Conservation (phyloP, 2,888 invertebrate genomes). For the Lobophora halterata region DNA sequence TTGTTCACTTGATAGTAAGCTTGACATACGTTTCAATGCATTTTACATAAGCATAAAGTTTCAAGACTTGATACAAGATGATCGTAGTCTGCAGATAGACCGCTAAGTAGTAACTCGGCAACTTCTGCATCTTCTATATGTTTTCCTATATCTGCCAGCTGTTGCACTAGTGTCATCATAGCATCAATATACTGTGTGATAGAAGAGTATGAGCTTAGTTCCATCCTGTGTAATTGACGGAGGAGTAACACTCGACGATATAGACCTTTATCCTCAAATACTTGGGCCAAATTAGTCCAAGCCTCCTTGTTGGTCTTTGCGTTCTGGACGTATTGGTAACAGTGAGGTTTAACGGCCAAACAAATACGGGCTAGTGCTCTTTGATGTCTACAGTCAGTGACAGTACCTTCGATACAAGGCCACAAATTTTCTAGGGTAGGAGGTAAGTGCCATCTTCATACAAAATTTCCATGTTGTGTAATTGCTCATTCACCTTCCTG, state of each 20-base stretch:
- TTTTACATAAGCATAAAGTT: background rate
- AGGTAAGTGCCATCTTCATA: background rate
- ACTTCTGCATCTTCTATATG: background rate
- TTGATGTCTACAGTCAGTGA: background rate
- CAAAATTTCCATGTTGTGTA: background rate
- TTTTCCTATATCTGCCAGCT: too few species aligned
- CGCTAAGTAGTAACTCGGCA: conserved; percentile 1
- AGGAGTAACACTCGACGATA: conserved; percentile 1
- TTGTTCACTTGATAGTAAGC: background rate
- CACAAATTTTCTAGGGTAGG: background rate
- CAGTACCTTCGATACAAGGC: background rate
- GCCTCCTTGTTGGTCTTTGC: background rate
- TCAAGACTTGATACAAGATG: background rate
- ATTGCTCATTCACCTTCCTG: background rate
- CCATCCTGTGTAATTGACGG: background rate
- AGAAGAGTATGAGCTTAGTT: background rate
- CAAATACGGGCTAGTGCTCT: background rate
- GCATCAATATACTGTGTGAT: conserved; percentile 2
- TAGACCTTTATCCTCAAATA: background rate
- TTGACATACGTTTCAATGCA: too few species aligned
- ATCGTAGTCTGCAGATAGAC: conserved; percentile 2
- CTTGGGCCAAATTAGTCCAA: too few species aligned
- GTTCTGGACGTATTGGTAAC: background rate
- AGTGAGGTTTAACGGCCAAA: background rate
- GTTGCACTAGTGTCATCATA: conserved; percentile 6